phyloP scores from a whole-genome alignment of 2,797 vertebrate genomes.

The Eurystomus glaucurus region DNA sequence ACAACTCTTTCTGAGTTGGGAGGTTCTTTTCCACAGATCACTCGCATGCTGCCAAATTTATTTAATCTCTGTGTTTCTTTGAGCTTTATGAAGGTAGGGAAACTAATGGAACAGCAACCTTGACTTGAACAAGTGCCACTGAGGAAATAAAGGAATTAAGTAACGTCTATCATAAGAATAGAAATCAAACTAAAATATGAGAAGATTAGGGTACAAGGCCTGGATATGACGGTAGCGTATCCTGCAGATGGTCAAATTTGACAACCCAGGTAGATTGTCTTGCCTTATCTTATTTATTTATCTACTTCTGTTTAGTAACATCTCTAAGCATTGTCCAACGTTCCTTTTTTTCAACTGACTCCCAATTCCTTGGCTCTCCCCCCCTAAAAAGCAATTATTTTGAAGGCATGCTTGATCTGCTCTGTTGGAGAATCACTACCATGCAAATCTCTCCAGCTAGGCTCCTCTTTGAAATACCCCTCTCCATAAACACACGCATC shows the following conservation, averaged over 20 bases:
- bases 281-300: neutral
- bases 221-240: fast-evolving
- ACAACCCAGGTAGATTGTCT: neutral
- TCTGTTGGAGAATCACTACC: neutral
- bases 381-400: neutral
- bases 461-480: neutral
- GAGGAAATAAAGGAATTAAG: neutral
- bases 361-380: neutral
- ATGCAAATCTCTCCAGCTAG: neutral
- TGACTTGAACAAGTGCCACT: neutral
- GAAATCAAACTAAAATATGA: neutral
- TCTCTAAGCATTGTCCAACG: neutral
- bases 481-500: neutral
- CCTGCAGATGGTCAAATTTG: neutral
- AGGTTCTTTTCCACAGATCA: too few relatives aligned
- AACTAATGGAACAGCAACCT: neutral
- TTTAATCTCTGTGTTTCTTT: neutral
- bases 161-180: neutral
- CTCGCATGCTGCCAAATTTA: neutral
- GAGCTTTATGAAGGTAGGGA: neutral
- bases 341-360: neutral
- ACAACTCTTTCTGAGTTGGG: too few relatives aligned
- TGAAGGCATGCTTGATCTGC: neutral
- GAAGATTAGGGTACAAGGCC: neutral
- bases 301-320: neutral